Conservation (phyloP, 2,113 vertebrate species). For the Axis porcinus region DNA sequence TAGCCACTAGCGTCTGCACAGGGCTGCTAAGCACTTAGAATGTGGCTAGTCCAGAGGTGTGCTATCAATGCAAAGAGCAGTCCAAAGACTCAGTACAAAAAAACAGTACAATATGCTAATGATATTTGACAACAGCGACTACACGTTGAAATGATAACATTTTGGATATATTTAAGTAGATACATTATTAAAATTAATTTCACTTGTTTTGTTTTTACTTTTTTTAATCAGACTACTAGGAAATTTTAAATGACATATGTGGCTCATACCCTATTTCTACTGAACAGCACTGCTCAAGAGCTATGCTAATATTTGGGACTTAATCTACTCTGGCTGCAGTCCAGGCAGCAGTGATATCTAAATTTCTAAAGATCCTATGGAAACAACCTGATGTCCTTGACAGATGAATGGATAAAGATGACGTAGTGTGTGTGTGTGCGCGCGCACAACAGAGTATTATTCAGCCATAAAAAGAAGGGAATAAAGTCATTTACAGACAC, state of each 20-base stretch:
- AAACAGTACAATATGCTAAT: neutral
- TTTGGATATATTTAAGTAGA: neutral
- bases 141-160: neutral
- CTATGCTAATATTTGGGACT: neutral
- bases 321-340: neutral
- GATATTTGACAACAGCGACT: neutral
- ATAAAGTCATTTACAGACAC: neutral
- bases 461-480: neutral
- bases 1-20: neutral
- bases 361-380: neutral
- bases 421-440: neutral
- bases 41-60: neutral
- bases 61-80: neutral
- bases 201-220: slow-evolving; percentile 12
- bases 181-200: neutral
- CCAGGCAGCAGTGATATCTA: neutral
- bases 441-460: accelerated
- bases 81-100: neutral
- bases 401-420: neutral
- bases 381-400: neutral
- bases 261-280: neutral
- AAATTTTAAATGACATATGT: neutral
- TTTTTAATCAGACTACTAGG: neutral
- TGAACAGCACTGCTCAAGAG: neutral
- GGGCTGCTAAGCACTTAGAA: neutral